These are phyloP conservation scores for Girardia tigrina DNA, from an alignment of 2,888 invertebrate genomes.

Conservation along the genomic window DNA sequence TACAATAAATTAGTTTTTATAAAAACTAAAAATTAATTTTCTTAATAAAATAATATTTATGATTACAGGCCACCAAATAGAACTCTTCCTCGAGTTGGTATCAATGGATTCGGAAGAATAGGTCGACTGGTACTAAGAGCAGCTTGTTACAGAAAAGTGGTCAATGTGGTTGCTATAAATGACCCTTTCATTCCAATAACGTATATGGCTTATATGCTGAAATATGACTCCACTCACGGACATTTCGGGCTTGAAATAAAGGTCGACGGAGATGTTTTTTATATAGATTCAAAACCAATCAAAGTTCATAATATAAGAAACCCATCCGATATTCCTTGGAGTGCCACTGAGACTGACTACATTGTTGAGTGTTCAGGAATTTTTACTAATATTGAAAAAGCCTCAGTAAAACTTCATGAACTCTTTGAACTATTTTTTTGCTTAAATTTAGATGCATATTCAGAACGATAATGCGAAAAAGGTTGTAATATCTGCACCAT, in stretches of 20 bases:
- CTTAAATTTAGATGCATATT: slow-evolving; percentile 58
- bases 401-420: slow-evolving; percentile 55
- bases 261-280: slow-evolving; percentile 62
- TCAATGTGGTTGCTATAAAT: slow-evolving; percentile 68
- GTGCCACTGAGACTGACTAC: slow-evolving; percentile 76
- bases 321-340: slow-evolving; percentile 71
- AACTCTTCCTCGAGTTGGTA: slow-evolving; percentile 34
- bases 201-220: slow-evolving; percentile 94
- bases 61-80: not conserved
- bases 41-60: no score
- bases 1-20: no score
- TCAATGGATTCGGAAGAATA: slow-evolving; percentile 67
- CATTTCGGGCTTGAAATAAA: slow-evolving; percentile 75
- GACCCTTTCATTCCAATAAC: slow-evolving; percentile 89
- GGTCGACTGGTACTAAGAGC: slow-evolving; percentile 77
- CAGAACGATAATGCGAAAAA: slow-evolving; percentile 76
- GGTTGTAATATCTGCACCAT: slow-evolving; percentile 91
- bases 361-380: slow-evolving; percentile 94
- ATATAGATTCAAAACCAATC: slow-evolving; percentile 68
- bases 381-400: slow-evolving; percentile 86
- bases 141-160: slow-evolving; percentile 58
- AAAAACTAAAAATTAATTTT: no score
- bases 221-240: slow-evolving; percentile 95
- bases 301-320: slow-evolving; percentile 66
- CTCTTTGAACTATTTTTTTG: slow-evolving; percentile 33